These are phyloP conservation scores for Neuroterus valhalla DNA, from an alignment of 1,140 invertebrate species.

Conservation along the genomic window DNA sequence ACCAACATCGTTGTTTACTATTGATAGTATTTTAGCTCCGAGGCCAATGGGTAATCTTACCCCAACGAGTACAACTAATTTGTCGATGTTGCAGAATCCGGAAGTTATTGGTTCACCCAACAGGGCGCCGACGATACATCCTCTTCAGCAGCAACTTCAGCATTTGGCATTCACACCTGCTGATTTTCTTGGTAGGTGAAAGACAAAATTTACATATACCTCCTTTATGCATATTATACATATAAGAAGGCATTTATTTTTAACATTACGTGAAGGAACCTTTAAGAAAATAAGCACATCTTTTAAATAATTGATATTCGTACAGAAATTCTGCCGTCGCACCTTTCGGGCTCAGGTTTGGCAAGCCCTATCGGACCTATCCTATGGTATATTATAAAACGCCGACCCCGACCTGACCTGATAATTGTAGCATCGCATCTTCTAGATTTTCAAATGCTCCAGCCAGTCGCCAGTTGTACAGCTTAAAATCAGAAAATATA, in stretches of 20 bases:
- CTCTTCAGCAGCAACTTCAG: constrained; percentile 75
- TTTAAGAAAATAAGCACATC: neutral
- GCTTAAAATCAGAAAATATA: too few species aligned
- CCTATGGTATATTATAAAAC: too few species aligned
- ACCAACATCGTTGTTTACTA: constrained; percentile 84
- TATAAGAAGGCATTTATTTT: neutral
- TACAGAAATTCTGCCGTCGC: too few species aligned
- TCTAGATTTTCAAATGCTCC: too few species aligned
- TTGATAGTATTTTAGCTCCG: constrained; percentile 86
- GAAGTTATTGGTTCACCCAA: constrained; percentile 72
- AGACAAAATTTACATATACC: neutral
- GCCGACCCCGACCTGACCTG: too few species aligned
- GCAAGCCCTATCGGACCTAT: too few species aligned
- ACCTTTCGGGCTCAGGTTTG: too few species aligned
- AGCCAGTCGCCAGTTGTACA: too few species aligned
- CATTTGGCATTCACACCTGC: constrained; percentile 78
- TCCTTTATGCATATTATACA: neutral
- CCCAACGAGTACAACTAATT: constrained; percentile 45
- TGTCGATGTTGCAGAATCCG: constrained; percentile 50
- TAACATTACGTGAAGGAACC: neutral
- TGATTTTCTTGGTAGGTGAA: constrained; percentile 84
- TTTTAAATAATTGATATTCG: too few species aligned
- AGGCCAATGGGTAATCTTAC: constrained; percentile 67
- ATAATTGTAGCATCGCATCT: too few species aligned
- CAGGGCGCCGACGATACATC: constrained; percentile 62